Evolutionary conservation across 2,888 invertebrate genomes (phyloP).

Genomic region (Rugalucina vietnamica): DNA sequence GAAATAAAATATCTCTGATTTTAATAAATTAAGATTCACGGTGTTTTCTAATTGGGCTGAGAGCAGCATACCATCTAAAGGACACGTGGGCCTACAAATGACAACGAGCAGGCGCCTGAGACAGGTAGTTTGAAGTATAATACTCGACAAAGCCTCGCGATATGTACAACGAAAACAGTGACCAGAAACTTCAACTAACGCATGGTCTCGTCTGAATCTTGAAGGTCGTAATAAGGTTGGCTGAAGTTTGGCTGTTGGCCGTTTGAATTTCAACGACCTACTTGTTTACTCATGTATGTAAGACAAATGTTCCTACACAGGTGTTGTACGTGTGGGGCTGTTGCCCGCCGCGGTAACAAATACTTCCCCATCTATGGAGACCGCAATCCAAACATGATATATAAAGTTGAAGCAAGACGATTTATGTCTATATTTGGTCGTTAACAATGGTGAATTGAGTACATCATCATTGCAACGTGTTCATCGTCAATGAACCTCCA

Average conservation of each 20-base stretch:
- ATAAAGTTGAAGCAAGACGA: not conserved
- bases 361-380: conserved; percentile 1
- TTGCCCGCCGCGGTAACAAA: conserved; percentile 9
- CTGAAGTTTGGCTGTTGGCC: no score
- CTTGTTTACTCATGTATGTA: conserved; percentile 45
- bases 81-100: no score
- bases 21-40: conserved; percentile 59
- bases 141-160: no score
- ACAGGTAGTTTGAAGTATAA: no score
- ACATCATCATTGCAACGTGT: conserved; percentile 1
- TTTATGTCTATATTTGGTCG: conserved; percentile 7
- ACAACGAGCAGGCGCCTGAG: no score
- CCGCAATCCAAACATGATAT: conserved; percentile 5
- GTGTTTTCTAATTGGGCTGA: conserved; percentile 40
- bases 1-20: conserved; percentile 33
- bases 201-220: no score
- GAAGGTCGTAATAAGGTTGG: no score
- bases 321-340: conserved; percentile 57
- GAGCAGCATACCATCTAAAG: no score
- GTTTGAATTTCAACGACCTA: conserved; percentile 55
- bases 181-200: no score
- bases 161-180: no score
- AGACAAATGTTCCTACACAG: conserved; percentile 54
- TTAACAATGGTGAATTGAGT: conserved; percentile 12
- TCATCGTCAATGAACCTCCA: not conserved